Evolutionary conservation across 53 echinoderm and acorn worm species (phyloP), one percentile per base, ranked within the genome.

Genomic region (Luidia sarsii): DNA sequence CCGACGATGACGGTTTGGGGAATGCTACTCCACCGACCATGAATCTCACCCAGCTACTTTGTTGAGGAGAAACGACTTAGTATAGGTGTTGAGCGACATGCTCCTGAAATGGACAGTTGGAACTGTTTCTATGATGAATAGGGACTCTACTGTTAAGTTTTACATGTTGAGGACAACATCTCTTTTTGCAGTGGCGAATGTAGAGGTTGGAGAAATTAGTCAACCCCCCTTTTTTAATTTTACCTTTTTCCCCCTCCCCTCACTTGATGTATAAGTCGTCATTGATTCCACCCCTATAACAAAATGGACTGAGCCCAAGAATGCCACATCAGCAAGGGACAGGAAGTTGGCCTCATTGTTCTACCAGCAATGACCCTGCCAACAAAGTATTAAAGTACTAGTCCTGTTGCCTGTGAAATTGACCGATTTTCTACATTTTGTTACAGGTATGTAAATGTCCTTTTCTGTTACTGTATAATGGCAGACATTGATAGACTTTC

Each of bases 91-190:
- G 65, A 41, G 65, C n/a, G 0, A 1, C n/a, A 22, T 35, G 37
- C 65, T 65, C 65, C 13, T n/a, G 41, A 43, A 39, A 65, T 65
- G 65, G 65, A 65, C 65, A 65, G 8, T n/a, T 22, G 22, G 65
- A 65, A 65, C 39, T 65, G 65, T 67, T 67, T 39, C 67, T 67
- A 24, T n/a, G 45, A 67, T 67, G 46, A 67, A 38, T 20, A 46
- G 43, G 67, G 45, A 27, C 39, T 19, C 22, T 25, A 39, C 14
- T 43, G 11, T 5, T 24, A 13, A 28, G 36, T 65, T 65, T 11
- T 65, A n/a, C 36, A 65, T 65, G 65, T 65, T 65, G 36, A 34
- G 38, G 65, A 65, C 65, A n/a, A n/a, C n/a, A 65, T 33, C 39
- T 65, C 35, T 2, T 65, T 65, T 65, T 38, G 65, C 36, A 35